These are phyloP conservation scores for Lepus americanus DNA, from an alignment of 2,113 vertebrate species.

Conservation along the genomic window DNA sequence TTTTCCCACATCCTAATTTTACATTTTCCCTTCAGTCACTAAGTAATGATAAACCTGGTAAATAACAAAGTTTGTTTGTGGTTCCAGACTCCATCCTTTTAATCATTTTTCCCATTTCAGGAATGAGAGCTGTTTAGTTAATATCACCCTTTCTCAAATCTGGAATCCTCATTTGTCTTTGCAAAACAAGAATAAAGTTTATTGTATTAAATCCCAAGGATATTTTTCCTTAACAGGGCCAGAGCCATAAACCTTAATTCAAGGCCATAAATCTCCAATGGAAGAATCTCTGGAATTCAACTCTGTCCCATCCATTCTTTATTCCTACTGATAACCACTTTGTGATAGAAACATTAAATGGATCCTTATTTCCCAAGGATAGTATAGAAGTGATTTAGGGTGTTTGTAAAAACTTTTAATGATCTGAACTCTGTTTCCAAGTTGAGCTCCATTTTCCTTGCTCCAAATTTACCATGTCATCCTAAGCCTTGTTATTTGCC, in stretches of 20 bases:
- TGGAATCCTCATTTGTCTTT: constrained; percentile 1
- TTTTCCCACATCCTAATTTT: not conserved
- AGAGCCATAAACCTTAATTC: constrained; percentile 67
- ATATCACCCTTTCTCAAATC: not conserved
- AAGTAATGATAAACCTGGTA: not conserved
- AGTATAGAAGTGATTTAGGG: constrained; percentile 33
- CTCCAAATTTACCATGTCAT: not conserved
- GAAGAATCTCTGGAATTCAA: constrained; percentile 71
- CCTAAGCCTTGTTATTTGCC: not conserved
- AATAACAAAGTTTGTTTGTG: constrained; percentile 7
- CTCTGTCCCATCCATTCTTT: constrained; percentile 22
- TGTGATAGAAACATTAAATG: constrained; percentile 36
- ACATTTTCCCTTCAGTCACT: not conserved
- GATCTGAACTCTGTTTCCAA: not conserved
- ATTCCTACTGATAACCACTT: not conserved
- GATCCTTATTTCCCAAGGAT: constrained; percentile 43
- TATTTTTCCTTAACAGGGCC: constrained; percentile 2
- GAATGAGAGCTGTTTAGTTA: constrained; percentile 41
- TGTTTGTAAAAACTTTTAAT: constrained; percentile 14
- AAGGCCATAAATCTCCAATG: constrained; percentile 53
- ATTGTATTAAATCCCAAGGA: constrained; percentile 18
- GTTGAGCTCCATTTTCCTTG: not conserved
- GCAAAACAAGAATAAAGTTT: constrained; percentile 51
- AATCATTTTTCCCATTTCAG: not conserved
- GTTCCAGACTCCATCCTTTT: not conserved